Percentiles rank a stretch among this genome's conserved stretches.
These are phyloP conservation scores for Chrysolina haemoptera DNA, from an alignment of 2,888 invertebrate genomes.

Conservation along the genomic window DNA sequence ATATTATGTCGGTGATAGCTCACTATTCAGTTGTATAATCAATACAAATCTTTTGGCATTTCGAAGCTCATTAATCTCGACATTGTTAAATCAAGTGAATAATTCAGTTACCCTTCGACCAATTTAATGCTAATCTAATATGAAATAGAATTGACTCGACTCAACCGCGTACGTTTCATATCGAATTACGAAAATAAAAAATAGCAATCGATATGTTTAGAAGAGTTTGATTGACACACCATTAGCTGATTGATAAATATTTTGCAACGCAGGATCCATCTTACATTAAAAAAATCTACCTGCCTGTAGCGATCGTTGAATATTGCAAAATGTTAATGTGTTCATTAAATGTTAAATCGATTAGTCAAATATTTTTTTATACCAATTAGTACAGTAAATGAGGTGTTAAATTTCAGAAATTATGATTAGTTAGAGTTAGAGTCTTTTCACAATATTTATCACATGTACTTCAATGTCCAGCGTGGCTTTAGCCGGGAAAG, in stretches of 20 bases:
- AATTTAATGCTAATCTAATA: conserved; percentile 34
- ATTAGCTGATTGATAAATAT: not conserved
- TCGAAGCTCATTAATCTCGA: conserved; percentile 37
- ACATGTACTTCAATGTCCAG: too few relatives aligned
- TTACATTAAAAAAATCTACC: conserved; percentile 1
- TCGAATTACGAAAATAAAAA: conserved; percentile 19
- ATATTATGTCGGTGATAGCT: conserved; percentile 24
- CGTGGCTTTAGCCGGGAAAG: too few relatives aligned
- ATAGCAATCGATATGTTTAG: conserved; percentile 4
- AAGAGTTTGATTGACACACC: conserved; percentile 20
- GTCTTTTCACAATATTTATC: too few relatives aligned
- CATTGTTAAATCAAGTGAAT: conserved; percentile 36
- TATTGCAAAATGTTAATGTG: not conserved
- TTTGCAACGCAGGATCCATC: not conserved
- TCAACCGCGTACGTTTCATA: conserved; percentile 11
- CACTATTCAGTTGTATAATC: conserved; percentile 34
- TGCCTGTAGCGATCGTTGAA: not conserved
- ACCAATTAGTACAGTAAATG: not conserved
- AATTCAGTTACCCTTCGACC: conserved; percentile 35
- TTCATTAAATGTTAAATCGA: not conserved
- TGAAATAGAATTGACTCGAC: conserved; percentile 28
- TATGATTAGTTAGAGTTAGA: too few relatives aligned
- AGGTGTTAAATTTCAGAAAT: too few relatives aligned
- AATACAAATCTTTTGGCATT: conserved; percentile 38
- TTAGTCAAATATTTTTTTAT: not conserved